Conservation (phyloP, 2,797 vertebrate genomes). For the Squalus acanthias region DNA sequence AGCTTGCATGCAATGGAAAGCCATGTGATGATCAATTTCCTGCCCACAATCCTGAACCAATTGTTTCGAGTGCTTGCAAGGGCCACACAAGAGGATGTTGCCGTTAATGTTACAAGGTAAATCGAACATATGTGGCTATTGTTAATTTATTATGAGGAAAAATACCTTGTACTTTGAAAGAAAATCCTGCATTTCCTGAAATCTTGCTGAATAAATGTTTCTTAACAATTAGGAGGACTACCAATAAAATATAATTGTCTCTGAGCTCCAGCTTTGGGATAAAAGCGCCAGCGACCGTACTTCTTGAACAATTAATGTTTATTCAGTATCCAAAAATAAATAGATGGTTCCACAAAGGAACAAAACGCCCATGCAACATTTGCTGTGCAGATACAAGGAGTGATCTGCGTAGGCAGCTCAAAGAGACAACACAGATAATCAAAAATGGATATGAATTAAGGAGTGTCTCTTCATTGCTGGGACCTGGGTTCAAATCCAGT, state of each 20-base stretch:
- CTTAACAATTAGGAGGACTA: neutral
- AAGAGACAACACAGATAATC: neutral
- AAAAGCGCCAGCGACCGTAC: neutral
- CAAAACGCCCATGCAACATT: too few species aligned
- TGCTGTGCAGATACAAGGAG: neutral
- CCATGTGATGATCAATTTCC: conserved; percentile 91
- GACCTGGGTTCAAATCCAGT: neutral
- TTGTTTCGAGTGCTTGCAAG: conserved; percentile 84
- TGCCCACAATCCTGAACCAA: conserved; percentile 91
- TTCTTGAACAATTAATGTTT: neutral
- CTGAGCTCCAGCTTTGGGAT: neutral
- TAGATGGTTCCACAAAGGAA: neutral
- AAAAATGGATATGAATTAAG: neutral
- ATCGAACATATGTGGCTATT: conserved; percentile 36
- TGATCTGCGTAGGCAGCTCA: neutral
- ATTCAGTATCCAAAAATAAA: neutral
- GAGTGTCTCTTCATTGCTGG: neutral
- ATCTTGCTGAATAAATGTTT: neutral
- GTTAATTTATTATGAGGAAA: conserved; percentile 41
- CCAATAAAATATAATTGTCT: neutral
- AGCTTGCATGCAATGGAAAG: conserved; percentile 94
- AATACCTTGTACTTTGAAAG: neutral
- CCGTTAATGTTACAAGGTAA: conserved; percentile 88
- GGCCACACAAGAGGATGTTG: conserved; percentile 85
- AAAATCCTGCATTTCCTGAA: neutral